Evolutionary conservation across 1,140 invertebrate genomes (phyloP).

Genomic region (Atta cephalotes): DNA sequence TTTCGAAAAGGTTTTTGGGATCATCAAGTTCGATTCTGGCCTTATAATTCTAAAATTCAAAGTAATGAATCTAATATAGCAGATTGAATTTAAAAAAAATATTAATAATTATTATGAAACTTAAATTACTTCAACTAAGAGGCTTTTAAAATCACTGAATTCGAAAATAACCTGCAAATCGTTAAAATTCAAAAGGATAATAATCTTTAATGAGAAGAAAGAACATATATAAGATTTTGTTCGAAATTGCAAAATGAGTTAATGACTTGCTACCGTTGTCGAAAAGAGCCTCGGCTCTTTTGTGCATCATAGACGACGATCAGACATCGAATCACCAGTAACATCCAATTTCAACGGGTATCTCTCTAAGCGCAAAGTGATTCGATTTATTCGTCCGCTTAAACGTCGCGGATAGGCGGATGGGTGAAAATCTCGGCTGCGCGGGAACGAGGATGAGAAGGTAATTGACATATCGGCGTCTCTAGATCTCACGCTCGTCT

Average conservation of each 20-base stretch:
- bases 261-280: conserved; percentile 33
- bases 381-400: conserved; percentile 51
- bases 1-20: too few species aligned
- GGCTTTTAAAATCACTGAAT: too few species aligned
- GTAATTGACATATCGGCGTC: conserved; percentile 57
- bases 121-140: too few species aligned
- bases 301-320: conserved; percentile 45
- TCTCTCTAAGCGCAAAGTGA: conserved; percentile 56
- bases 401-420: conserved; percentile 20
- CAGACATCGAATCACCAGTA: conserved; percentile 48
- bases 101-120: too few species aligned
- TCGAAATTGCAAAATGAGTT: conserved; percentile 37
- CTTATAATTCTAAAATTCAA: too few species aligned
- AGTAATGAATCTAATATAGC: too few species aligned
- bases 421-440: conserved; percentile 30
- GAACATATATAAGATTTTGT: background rate
- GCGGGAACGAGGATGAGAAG: conserved; percentile 40
- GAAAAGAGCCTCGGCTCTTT: conserved; percentile 16
- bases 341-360: conserved; percentile 48
- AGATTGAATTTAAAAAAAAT: too few species aligned
- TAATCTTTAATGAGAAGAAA: too few species aligned
- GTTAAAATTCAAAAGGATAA: too few species aligned
- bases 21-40: too few species aligned
- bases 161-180: too few species aligned
- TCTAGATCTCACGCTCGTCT: conserved; percentile 37